Evolutionary conservation across 2,113 vertebrate genomes (phyloP).

Genomic region (Columba livia): DNA sequence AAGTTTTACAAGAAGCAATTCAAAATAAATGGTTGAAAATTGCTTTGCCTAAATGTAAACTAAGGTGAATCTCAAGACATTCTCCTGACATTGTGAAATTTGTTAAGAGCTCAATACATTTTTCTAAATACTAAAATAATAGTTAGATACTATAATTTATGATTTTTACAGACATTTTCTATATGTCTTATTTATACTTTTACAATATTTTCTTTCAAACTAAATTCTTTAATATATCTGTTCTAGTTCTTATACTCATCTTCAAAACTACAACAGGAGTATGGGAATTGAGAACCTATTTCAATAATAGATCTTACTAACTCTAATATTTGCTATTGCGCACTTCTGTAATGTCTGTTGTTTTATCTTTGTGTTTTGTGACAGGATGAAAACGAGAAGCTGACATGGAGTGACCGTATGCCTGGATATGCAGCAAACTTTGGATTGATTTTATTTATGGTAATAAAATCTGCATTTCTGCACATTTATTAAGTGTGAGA

Average conservation of each 20-base stretch:
- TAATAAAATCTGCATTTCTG: slow-evolving; percentile 52
- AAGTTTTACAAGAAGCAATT: not conserved
- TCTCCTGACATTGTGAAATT: not conserved
- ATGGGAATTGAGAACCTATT: not conserved
- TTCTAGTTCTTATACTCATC: not conserved
- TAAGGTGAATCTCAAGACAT: not conserved
- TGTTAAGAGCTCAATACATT: not conserved
- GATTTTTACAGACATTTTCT: not conserved
- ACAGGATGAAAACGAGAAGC: slow-evolving; percentile 83
- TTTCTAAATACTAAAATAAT: too few species aligned
- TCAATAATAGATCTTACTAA: not conserved
- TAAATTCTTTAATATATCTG: not conserved
- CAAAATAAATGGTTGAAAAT: not conserved
- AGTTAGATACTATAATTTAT: not conserved
- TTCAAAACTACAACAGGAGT: not conserved
- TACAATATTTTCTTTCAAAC: not conserved
- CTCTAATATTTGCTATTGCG: not conserved
- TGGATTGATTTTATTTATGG: slow-evolving; percentile 92
- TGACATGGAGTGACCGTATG: slow-evolving; percentile 89
- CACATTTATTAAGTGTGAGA: not conserved
- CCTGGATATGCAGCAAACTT: slow-evolving; percentile 90
- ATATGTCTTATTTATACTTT: not conserved
- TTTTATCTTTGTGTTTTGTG: slow-evolving; percentile 18
- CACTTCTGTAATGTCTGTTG: not conserved
- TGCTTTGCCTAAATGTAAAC: not conserved